Percentiles rank a stretch among this genome's conserved stretches.
phyloP scores from a whole-genome alignment of 2,888 invertebrate genomes.

The Campoplex nolae region DNA sequence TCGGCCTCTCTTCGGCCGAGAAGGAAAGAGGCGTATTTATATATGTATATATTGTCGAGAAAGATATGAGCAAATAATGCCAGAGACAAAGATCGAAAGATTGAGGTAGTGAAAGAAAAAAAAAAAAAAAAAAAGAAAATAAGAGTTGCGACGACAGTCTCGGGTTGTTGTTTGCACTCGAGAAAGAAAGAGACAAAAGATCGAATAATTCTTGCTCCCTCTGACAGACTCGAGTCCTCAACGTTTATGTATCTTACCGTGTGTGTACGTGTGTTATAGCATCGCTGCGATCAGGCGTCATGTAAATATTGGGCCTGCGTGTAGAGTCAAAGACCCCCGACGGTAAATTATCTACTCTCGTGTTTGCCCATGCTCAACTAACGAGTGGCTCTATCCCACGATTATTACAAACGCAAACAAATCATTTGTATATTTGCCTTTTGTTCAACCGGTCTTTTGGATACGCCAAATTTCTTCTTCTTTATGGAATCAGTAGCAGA shows the following conservation, averaged over 20 bases:
- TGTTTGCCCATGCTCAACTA: slow-evolving; percentile 35
- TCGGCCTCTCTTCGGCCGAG: slow-evolving; percentile 2
- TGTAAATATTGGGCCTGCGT: slow-evolving; percentile 71
- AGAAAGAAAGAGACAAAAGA: slow-evolving; percentile 18
- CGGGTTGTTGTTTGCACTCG: slow-evolving; percentile 48
- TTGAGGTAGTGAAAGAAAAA: slow-evolving; percentile 19
- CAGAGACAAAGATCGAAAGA: slow-evolving; percentile 31
- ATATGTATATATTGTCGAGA: neutral
- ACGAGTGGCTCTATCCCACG: slow-evolving; percentile 46
- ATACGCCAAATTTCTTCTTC: neutral
- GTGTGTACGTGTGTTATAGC: slow-evolving; percentile 37
- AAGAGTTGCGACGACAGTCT: slow-evolving; percentile 1
- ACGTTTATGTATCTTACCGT: neutral
- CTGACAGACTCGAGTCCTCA: slow-evolving; percentile 22
- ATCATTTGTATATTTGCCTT: slow-evolving; percentile 39
- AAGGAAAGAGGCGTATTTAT: neutral
- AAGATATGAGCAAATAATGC: neutral
- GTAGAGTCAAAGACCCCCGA: slow-evolving; percentile 63
- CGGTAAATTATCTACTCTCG: slow-evolving; percentile 67
- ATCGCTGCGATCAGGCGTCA: slow-evolving; percentile 45
- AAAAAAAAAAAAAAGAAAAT: slow-evolving; percentile 5
- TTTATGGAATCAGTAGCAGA: slow-evolving; percentile 13
- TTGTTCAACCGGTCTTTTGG: slow-evolving; percentile 30
- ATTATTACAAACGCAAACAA: slow-evolving; percentile 66
- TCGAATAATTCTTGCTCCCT: slow-evolving; percentile 21